Evolutionary conservation across 2,113 vertebrate species (phyloP).

Genomic region (Gymnobelideus leadbeateri): DNA sequence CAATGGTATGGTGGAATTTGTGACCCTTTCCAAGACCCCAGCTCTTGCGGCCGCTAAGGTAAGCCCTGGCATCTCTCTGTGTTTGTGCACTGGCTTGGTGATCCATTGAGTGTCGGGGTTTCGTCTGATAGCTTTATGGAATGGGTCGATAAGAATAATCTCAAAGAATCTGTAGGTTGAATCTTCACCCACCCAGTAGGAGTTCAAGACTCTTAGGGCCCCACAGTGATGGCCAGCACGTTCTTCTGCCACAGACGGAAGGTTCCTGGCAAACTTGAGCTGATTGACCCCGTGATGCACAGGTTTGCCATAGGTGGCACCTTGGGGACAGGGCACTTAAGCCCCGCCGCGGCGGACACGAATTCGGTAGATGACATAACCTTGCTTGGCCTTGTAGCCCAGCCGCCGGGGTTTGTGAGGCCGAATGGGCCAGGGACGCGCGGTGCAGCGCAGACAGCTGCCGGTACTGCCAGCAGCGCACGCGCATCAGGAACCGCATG

Average conservation of each 20-base stretch:
- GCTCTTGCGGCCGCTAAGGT: too few species aligned
- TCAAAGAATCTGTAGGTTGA: too few species aligned
- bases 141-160: too few species aligned
- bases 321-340: slow-evolving; percentile 95
- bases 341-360: slow-evolving; percentile 95
- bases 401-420: slow-evolving; percentile 96
- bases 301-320: slow-evolving; percentile 96
- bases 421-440: slow-evolving; percentile 93
- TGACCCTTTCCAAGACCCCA: too few species aligned
- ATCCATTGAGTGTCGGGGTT: too few species aligned
- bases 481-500: slow-evolving; percentile 95
- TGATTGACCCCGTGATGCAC: slow-evolving; percentile 98
- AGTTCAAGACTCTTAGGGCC: too few species aligned
- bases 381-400: slow-evolving; percentile 99
- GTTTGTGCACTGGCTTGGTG: too few species aligned
- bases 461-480: slow-evolving; percentile 98
- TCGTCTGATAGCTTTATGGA: too few species aligned
- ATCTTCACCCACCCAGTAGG: too few species aligned
- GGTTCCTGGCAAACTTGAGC: slow-evolving; percentile 96
- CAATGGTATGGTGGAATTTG: too few species aligned
- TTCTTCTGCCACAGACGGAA: slow-evolving; percentile 97
- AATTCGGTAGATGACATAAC: slow-evolving; percentile 96
- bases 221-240: too few species aligned
- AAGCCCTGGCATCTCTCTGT: too few species aligned
- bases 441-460: slow-evolving; percentile 95